Conservation (phyloP, 2,113 vertebrate species). For the Aldabrachelys gigantea region DNA sequence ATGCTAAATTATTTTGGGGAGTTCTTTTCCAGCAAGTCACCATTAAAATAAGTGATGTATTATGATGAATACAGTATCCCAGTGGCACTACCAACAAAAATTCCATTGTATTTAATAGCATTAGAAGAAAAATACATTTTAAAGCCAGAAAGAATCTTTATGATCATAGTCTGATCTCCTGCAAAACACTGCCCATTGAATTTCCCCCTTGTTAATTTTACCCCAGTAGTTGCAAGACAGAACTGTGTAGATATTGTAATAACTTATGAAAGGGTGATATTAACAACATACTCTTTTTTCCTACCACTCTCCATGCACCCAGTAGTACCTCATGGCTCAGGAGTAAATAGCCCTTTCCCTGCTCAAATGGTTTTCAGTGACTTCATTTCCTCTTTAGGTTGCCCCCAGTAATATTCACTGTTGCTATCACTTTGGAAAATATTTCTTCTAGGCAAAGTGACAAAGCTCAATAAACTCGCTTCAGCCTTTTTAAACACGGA, state of each 20-base stretch:
- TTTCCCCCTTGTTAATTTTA: background rate
- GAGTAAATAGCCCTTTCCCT: background rate
- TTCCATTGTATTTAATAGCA: background rate
- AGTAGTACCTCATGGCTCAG: background rate
- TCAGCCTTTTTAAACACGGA: background rate
- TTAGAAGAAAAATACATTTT: background rate
- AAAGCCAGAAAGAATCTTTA: background rate
- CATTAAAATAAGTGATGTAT: background rate
- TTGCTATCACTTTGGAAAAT: background rate
- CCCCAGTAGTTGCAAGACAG: background rate
- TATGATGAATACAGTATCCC: background rate
- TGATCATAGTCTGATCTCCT: background rate
- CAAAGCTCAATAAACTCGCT: background rate
- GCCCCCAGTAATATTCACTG: background rate
- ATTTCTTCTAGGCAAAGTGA: background rate
- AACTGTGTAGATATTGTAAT: background rate
- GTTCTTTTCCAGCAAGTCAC: background rate
- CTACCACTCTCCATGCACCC: background rate
- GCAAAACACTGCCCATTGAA: background rate
- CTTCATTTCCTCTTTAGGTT: background rate
- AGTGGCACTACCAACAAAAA: background rate
- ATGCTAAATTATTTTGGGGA: background rate
- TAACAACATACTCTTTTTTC: background rate
- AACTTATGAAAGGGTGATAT: background rate
- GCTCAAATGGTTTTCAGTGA: background rate